Conservation (phyloP, 2,888 invertebrate species). For the Oxytorus armatus region DNA sequence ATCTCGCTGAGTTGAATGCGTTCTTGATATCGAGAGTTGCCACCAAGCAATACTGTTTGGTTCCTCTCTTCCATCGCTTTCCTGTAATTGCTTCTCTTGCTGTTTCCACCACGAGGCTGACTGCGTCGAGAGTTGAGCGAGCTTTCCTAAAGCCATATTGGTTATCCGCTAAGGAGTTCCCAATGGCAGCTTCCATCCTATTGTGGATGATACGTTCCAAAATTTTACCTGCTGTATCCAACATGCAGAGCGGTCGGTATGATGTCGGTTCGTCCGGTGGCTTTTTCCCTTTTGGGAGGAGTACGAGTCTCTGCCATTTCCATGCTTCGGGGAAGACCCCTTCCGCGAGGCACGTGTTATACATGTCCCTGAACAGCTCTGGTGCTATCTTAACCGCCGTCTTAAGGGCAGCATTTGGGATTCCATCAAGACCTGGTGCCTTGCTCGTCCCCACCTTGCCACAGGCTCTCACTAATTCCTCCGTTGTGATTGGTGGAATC, state of each 20-base stretch:
- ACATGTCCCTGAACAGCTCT: conserved; percentile 62
- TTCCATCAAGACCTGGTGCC: conserved; percentile 68
- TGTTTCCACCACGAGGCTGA: neutral
- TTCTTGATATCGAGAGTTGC: conserved; percentile 45
- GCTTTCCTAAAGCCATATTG: neutral
- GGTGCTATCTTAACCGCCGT: conserved; percentile 57
- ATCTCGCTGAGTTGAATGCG: conserved; percentile 32
- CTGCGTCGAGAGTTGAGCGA: neutral
- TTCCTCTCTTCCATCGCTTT: neutral
- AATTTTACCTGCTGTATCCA: conserved; percentile 66
- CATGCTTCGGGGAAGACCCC: conserved; percentile 65
- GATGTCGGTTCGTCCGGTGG: conserved; percentile 63
- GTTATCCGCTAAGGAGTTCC: conserved; percentile 7
- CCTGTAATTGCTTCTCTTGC: neutral
- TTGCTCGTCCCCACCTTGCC: conserved; percentile 65
- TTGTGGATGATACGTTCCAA: conserved; percentile 57
- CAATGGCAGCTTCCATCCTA: conserved; percentile 34
- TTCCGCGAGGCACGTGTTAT: conserved; percentile 57
- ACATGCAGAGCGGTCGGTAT: conserved; percentile 61
- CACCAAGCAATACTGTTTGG: conserved; percentile 11
- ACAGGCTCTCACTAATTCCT: no score
- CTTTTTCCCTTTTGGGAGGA: conserved; percentile 65
- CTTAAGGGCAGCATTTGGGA: conserved; percentile 67
- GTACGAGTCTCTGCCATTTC: conserved; percentile 65
- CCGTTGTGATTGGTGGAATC: no score